A percentile compares a stretch with the other conserved stretches of the same genome.
These are phyloP conservation scores for Myodes glareolus DNA, from an alignment of 2,113 vertebrate genomes.

Conservation along the genomic window DNA sequence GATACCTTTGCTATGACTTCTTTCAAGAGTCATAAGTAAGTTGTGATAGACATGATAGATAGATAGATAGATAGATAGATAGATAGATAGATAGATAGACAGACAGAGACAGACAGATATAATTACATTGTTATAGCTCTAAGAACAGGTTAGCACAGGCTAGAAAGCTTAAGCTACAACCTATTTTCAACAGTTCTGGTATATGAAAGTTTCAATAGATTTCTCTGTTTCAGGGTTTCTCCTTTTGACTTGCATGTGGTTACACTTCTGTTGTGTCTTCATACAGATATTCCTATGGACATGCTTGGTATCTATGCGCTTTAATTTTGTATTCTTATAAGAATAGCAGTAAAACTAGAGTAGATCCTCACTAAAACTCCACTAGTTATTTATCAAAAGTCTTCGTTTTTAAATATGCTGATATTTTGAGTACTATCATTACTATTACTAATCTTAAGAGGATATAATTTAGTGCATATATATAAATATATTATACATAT, in stretches of 20 bases:
- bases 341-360: not conserved
- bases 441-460: not conserved
- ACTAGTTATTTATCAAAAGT: not conserved
- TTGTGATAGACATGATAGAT: not conserved
- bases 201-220: not conserved
- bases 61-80: not conserved
- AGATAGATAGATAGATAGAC: not conserved
- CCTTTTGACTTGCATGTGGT: not conserved
- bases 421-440: constrained; percentile 6
- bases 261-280: not conserved
- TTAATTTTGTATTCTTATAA: not conserved
- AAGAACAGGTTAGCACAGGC: not conserved
- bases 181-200: not conserved
- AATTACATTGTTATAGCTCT: not conserved
- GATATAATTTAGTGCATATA: not conserved
- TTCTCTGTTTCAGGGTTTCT: not conserved
- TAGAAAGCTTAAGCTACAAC: not conserved
- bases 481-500: no score
- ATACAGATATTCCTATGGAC: not conserved
- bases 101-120: not conserved
- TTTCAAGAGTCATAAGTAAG: not conserved
- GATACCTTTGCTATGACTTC: not conserved
- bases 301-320: not conserved
- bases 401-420: not conserved
- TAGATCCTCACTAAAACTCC: not conserved